These are phyloP conservation scores for Iguana delicatissima DNA, from an alignment of 2,797 vertebrate genomes.

Conservation along the genomic window DNA sequence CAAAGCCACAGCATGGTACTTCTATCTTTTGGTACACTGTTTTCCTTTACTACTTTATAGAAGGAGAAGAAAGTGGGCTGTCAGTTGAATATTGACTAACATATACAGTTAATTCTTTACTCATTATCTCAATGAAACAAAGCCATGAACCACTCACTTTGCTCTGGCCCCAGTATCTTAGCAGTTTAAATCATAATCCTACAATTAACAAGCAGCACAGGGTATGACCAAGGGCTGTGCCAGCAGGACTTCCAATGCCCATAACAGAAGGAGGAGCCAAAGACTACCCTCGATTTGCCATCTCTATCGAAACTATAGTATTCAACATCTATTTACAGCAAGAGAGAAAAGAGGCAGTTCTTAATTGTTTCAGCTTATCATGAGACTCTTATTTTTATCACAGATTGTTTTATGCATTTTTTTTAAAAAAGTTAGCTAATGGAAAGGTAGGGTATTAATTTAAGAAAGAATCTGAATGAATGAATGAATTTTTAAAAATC, in stretches of 20 bases:
- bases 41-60: conserved; percentile 8
- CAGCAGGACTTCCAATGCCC: background rate
- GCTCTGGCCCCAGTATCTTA: background rate
- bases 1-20: background rate
- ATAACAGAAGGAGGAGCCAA: background rate
- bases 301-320: background rate
- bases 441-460: background rate
- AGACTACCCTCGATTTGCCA: background rate
- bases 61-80: background rate
- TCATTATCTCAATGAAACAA: conserved; percentile 24
- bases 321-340: background rate
- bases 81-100: conserved; percentile 38
- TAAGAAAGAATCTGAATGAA: background rate
- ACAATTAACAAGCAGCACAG: background rate
- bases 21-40: background rate
- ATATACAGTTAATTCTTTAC: background rate
- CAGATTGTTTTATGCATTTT: background rate
- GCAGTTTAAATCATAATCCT: background rate
- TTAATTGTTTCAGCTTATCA: background rate
- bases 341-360: background rate
- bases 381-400: background rate
- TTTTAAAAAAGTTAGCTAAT: background rate
- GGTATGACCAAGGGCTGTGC: background rate
- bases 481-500: background rate
- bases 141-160: background rate